Evolutionary conservation across 2,888 invertebrate genomes (phyloP).

Genomic region (Ophioninae sp.): DNA sequence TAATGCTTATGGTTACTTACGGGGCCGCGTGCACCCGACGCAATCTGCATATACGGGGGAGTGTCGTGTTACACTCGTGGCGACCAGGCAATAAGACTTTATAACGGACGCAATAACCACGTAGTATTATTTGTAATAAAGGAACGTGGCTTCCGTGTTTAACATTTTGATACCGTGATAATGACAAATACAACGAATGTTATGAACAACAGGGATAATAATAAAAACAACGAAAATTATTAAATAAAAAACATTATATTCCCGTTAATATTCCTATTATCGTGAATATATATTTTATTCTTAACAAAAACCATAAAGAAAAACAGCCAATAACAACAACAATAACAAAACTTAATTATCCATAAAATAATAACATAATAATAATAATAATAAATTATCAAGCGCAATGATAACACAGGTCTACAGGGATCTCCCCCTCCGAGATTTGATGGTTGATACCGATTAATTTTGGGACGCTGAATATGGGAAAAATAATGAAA

Average conservation of each 20-base stretch:
- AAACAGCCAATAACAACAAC: not conserved
- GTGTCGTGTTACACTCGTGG: slow-evolving; percentile 62
- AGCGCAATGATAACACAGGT: no score
- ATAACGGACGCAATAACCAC: slow-evolving; percentile 12
- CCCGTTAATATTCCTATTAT: slow-evolving; percentile 29
- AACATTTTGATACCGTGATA: no score
- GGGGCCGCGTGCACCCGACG: slow-evolving; percentile 54
- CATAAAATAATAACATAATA: no score
- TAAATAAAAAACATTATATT: not conserved
- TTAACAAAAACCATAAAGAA: not conserved
- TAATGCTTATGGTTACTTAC: slow-evolving; percentile 48
- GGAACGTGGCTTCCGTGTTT: slow-evolving; percentile 5
- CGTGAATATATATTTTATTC: not conserved
- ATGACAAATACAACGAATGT: no score
- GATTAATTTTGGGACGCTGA: no score
- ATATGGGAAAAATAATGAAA: no score
- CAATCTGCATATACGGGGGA: slow-evolving; percentile 55
- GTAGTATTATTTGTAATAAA: slow-evolving; percentile 25
- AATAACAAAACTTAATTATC: not conserved
- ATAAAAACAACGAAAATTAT: slow-evolving; percentile 13
- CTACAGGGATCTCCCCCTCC: no score
- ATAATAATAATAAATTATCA: no score
- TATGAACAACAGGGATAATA: slow-evolving; percentile 12
- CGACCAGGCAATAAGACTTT: slow-evolving; percentile 10
- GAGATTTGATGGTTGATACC: no score